Evolutionary conservation across 2,888 invertebrate species (phyloP), one percentile per base, ranked within the genome.

Genomic region (Piscicola geometra): DNA sequence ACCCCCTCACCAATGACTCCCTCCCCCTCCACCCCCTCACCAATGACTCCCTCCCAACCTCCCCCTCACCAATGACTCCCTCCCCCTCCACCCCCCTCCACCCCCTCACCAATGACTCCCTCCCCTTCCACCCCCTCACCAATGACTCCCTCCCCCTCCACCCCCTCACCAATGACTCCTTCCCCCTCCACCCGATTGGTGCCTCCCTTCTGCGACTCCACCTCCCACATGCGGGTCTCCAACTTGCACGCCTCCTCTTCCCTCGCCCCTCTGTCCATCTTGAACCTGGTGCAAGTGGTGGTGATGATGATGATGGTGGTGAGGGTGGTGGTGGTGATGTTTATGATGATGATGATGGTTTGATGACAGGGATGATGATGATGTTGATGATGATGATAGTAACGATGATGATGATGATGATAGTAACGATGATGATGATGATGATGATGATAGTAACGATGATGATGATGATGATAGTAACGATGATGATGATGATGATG

Each of bases 151-250:
- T 70, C n/a, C 2, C n/a, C n/a, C n/a, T 21, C 12, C 3, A 25
- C 12, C 66, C 12, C 81, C 75, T 83, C 81, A 12, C 76, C 76
- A 25, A 83, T 82, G 76, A 84, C 84, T 0, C 83, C 84, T 25
- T 81, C 81, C 18, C 84, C 84, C 77, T 82, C 80, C 3, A 84
- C 82, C 72, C 78, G 75, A 56, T 82, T 82, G 74, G 81, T 81
- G 21, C 76, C 76, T 0, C 81, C 83, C 67, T 82, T 78, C 60
- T 81, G 82, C 21, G 60, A 56, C 3, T 81, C 82, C 67, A 83
- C 81, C 30, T 79, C 79, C 84, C 84, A 84, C 75, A 83, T 82
- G 5, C 84, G 78, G 0, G 82, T 81, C 75, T 80, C 80, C 12
- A 84, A 78, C 75, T 81, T 81, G 77, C 84, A 83, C 0, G 82